Evolutionary conservation across 2,888 invertebrate genomes (phyloP).

Genomic region (Shargacucullia verbasci): DNA sequence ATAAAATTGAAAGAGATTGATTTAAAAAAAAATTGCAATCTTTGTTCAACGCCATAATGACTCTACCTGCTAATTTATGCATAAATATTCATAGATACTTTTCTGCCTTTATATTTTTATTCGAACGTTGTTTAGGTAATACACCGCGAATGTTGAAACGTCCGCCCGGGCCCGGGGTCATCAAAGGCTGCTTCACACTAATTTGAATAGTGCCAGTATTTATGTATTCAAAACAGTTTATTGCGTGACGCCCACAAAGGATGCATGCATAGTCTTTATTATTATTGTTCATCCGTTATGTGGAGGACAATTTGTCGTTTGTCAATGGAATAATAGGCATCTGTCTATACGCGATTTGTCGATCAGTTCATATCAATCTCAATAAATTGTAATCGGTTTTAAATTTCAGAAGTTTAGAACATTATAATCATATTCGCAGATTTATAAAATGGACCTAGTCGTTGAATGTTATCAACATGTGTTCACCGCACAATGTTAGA

Average conservation of each 20-base stretch:
- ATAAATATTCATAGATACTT: constrained; percentile 35
- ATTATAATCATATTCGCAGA: constrained; percentile 4
- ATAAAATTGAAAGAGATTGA: constrained; percentile 12
- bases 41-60: constrained; percentile 29
- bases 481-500: constrained; percentile 20
- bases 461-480: constrained; percentile 22
- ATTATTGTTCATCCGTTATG: constrained; percentile 58
- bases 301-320: constrained; percentile 41
- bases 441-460: constrained; percentile 11
- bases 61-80: constrained; percentile 43
- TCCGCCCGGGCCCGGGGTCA: constrained; percentile 64
- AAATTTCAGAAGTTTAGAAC: constrained; percentile 7
- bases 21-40: constrained; percentile 9
- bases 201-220: constrained; percentile 71
- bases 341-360: constrained; percentile 8
- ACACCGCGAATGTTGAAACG: constrained; percentile 58
- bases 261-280: constrained; percentile 60
- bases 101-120: constrained; percentile 36
- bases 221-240: constrained; percentile 71
- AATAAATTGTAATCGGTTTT: constrained; percentile 30
- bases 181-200: constrained; percentile 66
- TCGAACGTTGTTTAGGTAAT: constrained; percentile 19
- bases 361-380: constrained; percentile 28
- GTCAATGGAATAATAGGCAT: constrained; percentile 26
- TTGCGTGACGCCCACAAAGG: constrained; percentile 70